A percentile compares a stretch with the other conserved stretches of the same genome.
phyloP scores from a whole-genome alignment of 2,888 invertebrate species.

The Phyllotreta striolata region DNA sequence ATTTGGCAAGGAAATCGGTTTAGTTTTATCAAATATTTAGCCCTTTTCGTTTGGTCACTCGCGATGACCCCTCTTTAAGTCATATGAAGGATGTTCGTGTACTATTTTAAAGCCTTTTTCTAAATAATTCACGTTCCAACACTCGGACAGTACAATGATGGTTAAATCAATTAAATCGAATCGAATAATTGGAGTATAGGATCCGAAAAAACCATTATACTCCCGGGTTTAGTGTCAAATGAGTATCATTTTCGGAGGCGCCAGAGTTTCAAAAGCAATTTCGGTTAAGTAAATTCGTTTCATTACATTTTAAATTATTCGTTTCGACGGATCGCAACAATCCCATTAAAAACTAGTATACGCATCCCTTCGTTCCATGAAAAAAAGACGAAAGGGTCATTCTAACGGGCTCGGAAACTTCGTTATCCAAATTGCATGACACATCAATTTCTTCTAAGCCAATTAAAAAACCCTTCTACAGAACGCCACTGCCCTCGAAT shows the following conservation, averaged over 20 bases:
- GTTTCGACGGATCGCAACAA: background rate
- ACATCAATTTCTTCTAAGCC: constrained; percentile 29
- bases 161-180: too few species aligned
- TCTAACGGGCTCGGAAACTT: constrained; percentile 27
- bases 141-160: too few species aligned
- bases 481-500: constrained; percentile 27
- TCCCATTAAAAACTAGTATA: constrained; percentile 23
- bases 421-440: constrained; percentile 26
- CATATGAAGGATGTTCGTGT: background rate
- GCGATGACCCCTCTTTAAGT: constrained; percentile 44
- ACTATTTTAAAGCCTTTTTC: too few species aligned
- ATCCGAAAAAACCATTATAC: too few species aligned
- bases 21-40: constrained; percentile 58
- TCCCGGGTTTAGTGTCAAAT: too few species aligned
- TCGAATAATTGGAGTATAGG: too few species aligned
- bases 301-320: background rate
- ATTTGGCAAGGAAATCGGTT: constrained; percentile 56
- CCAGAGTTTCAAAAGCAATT: too few species aligned
- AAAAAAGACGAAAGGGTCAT: constrained; percentile 13
- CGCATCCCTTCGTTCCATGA: constrained; percentile 11
- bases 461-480: constrained; percentile 30
- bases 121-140: too few species aligned
- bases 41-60: constrained; percentile 50
- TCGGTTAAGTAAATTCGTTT: background rate
- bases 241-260: too few species aligned